Evolutionary conservation across 2,797 vertebrate genomes (phyloP).

Genomic region (Gymnoscopelus microlampas): DNA sequence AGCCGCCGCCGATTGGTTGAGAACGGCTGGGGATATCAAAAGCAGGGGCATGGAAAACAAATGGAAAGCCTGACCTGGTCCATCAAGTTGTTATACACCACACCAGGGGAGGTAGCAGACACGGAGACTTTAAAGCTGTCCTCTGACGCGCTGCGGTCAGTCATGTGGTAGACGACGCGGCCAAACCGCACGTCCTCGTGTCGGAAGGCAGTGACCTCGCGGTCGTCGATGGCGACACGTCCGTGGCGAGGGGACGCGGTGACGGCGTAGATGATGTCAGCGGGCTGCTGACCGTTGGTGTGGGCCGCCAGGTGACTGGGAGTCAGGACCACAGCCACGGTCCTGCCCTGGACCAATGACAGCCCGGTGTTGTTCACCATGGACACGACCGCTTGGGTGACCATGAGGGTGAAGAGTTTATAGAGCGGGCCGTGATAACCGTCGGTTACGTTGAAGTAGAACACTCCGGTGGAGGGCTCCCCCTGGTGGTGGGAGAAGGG

Average conservation of each 20-base stretch:
- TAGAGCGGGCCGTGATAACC: constrained; percentile 89
- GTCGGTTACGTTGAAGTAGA: constrained; percentile 92
- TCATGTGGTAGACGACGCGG: constrained; percentile 86
- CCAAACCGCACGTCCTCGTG: constrained; percentile 84
- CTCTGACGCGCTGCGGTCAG: constrained; percentile 80
- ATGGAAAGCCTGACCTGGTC: constrained; percentile 57
- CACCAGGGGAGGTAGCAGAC: constrained; percentile 78
- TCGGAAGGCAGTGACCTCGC: constrained; percentile 80
- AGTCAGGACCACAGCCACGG: constrained; percentile 75
- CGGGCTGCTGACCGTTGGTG: constrained; percentile 84
- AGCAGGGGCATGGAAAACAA: too few relatives aligned
- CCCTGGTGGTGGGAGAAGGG: constrained; percentile 66
- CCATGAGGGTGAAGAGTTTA: constrained; percentile 89
- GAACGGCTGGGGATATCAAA: too few relatives aligned
- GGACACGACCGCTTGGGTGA: constrained; percentile 81
- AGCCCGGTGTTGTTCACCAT: constrained; percentile 88
- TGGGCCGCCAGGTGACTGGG: constrained; percentile 84
- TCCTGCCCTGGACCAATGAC: constrained; percentile 85
- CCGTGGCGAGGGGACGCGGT: constrained; percentile 84
- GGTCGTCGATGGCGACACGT: constrained; percentile 80
- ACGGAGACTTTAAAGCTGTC: constrained; percentile 85
- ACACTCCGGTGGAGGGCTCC: constrained; percentile 84
- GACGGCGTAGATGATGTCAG: constrained; percentile 84
- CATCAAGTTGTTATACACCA: constrained; percentile 80
- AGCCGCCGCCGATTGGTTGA: too few relatives aligned